Evolutionary conservation across 35 echinoderm and acorn worm species (phyloP).

Genomic region (Acanthaster planci): DNA sequence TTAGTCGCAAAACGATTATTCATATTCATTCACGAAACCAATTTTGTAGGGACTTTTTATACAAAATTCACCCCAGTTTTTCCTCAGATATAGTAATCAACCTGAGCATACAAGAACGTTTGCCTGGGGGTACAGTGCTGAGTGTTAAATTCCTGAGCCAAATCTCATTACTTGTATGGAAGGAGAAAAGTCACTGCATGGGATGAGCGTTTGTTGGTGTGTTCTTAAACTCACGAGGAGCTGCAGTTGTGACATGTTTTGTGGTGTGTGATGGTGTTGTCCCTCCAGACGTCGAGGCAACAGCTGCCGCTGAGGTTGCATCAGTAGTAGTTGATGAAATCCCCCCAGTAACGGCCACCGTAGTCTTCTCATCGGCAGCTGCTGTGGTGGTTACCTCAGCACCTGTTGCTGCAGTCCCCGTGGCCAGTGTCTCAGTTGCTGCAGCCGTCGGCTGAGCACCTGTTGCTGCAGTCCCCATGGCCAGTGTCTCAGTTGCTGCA

Average conservation of each 20-base stretch:
- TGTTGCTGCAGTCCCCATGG: no score
- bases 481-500: background rate
- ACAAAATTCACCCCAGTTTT: no score
- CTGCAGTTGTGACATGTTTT: background rate
- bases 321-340: background rate
- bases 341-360: background rate
- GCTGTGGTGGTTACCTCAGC: background rate
- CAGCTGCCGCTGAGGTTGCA: background rate
- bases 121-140: no score
- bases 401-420: background rate
- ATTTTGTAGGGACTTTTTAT: no score
- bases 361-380: background rate
- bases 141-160: no score
- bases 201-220: no score
- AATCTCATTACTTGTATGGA: no score
- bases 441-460: background rate
- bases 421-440: background rate
- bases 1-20: no score
- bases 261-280: background rate
- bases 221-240: background rate
- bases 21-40: no score
- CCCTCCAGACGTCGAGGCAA: background rate
- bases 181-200: no score
- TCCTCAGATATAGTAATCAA: no score
- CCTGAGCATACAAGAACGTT: no score